Base-by-base conservation (phyloP, 2,797 vertebrate species). In the Smutsia temminckii region DNA sequence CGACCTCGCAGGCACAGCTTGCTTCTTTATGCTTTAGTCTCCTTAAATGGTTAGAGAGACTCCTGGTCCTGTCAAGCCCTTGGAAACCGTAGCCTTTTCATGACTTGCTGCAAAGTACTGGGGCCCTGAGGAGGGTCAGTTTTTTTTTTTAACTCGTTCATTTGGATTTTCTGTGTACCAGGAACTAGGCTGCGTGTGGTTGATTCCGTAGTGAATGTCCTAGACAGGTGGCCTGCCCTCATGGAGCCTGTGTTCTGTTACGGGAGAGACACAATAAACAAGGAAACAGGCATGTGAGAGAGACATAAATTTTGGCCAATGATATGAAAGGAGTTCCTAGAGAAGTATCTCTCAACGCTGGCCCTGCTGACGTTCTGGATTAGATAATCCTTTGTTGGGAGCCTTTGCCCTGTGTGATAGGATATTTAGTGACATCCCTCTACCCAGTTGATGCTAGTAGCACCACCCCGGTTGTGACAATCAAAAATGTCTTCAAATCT, bases 1-100 rank as follows among this genome's bases (percentile, higher is more conserved):
- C n/a, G 78, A 23, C 29, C 32, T 23, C 8, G 1, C 1, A 21
- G 9, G 12, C 23, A 25, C 34, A 37, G 6, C 8, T 86, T 23
- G 37, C 34, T 66, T 69, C 71, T 85, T 59, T 46, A 49, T 29
- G 21, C 42, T 32, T 94, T 49, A 27, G 42, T 79, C 32, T 89
- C 21, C 66, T 75, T 14, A 55, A 21, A 40, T 55, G 42, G 34
- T 64, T 42, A 37, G 51, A 66, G 61, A 63, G 66, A 79, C 49
- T 61, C 18, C 66, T 25, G 61, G 27, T 80, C 42, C 59, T 37
- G 16, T 40, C 42, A 46, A 93, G 75, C 75, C 11, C 51, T n/a
- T 5, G 29, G 71, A 13, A 49, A 27, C 32, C 63, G 37, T 2
- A 23, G n/a, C 53, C 64, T 79, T 92, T 90, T 23, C 2, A 7